Base-by-base conservation (phyloP, 1,140 invertebrate species). In the Chironomus tepperi region DNA sequence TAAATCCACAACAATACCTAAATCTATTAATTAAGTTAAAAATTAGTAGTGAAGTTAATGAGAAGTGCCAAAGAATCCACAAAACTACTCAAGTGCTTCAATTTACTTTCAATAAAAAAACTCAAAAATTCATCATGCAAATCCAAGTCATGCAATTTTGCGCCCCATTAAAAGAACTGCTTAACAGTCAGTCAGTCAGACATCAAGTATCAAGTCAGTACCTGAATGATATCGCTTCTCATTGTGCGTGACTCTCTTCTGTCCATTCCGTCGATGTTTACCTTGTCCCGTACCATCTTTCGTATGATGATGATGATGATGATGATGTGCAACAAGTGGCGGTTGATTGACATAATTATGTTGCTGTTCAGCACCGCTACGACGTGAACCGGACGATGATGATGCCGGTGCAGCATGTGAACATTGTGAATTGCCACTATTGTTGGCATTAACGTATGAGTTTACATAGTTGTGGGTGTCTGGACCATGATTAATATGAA, bases 191-290 rank as follows among this genome's bases (percentile, higher is more conserved):
- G n/a, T n/a, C 24, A 34, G 5, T 34, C 1, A 34, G 24, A 2
- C 24, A 2, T 34, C 24, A 34, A 34, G 1, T 5, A 34, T 34
- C 24, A 34, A 34, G n/a, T n/a, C 10, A 57, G 21, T 76, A 97
- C 95, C 95, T 91, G 95, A 97, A 83, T 97, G 95, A 88, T 97
- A 98, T 85, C 96, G 87, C 86, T 96, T 96, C 85, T 97, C 95
- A 85, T 95, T 95, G 85, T 96, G 91, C 76, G 95, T 97, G 84
- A 96, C 91, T 77, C 94, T 89, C 76, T 93, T 89, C 82, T 96
- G 93, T 77, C 93, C 93, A 80, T 92, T 89, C 77, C 94, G 85
- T 79, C 83, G 75, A 82, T 81, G 77, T 78, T 83, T 79, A 81
- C 80, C 75, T 19, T 78, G 83, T 77, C 83, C 83, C 75, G 85